These are phyloP conservation scores for Eupithecia tripunctaria DNA, from an alignment of 2,888 invertebrate species.

Conservation along the genomic window DNA sequence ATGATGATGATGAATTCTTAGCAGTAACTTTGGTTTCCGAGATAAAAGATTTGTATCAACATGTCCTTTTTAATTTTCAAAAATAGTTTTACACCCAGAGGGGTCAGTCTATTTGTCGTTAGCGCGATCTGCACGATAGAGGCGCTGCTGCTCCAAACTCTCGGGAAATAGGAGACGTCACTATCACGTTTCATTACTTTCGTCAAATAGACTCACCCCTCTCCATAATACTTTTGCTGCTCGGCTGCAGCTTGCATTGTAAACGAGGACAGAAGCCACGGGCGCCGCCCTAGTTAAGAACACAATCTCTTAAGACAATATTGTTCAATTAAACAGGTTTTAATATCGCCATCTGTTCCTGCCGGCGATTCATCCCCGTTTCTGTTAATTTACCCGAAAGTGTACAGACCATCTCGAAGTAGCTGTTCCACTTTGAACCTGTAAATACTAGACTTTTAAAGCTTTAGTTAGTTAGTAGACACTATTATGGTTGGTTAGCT, in stretches of 20 bases:
- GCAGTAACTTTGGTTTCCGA: too few relatives aligned
- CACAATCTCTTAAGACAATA: slow-evolving; percentile 30
- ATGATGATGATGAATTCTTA: too few relatives aligned
- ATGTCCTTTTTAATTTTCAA: background rate
- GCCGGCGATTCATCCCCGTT: slow-evolving; percentile 44
- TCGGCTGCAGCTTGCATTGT: background rate
- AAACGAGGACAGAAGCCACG: background rate
- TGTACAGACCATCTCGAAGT: background rate
- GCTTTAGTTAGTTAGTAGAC: background rate
- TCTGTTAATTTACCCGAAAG: slow-evolving; percentile 47
- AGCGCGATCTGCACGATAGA: too few relatives aligned
- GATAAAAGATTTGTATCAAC: too few relatives aligned
- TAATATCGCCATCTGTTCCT: slow-evolving; percentile 33
- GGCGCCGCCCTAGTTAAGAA: background rate
- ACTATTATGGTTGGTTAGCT: background rate
- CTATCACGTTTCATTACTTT: too few relatives aligned
- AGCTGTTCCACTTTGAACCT: background rate
- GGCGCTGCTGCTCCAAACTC: too few relatives aligned
- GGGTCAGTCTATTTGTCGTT: too few relatives aligned
- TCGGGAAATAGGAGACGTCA: too few relatives aligned
- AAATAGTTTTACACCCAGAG: background rate
- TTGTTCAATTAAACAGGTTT: slow-evolving; percentile 30
- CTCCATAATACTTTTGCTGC: too few relatives aligned
- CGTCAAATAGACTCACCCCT: too few relatives aligned
- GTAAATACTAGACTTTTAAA: background rate